Base-by-base conservation (phyloP, 2,113 vertebrate genomes). In the Onychostruthus taczanowskii region DNA sequence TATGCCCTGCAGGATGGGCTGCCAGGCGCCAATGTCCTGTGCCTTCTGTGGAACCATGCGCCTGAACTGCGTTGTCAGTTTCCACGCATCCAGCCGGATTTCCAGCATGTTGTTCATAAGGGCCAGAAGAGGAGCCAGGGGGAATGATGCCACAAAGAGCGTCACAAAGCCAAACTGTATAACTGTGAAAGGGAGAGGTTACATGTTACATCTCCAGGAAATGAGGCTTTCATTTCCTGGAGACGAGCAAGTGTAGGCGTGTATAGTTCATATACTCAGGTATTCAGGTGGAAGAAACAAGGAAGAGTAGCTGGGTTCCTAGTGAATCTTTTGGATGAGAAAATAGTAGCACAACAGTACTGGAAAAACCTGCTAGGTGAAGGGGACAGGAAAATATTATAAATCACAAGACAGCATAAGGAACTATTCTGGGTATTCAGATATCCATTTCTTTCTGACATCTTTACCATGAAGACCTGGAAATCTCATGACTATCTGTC, bases 111-210 rank as follows among this genome's bases (percentile, higher is more conserved):
- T 99, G 97, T 99, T 99, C 56, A 99, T 94, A 49, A 99, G 98
- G 63, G 99, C 99, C 98, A 99, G 97, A 49, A 99, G 97, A 21
- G 99, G 99, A 90, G 99, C 99, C 98, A 99, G 95, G n/a, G 99
- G 99, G 59, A 99, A 99, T 2, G 99, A 99, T 0, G 99, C 99
- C 98, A 99, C 99, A 78, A 99, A 99, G 72, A 99, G 97, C 77
- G 99, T 99, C 92, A 99, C 99, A 91, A 99, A 99, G 89, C 99
- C 99, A 97, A 99, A 99, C 97, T 99, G 99, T 97, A 99, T 99
- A 78, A 99, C 99, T 99, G 93, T 64, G 89, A 97, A 97, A 80
- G 91, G 88, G 84, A 98, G 80, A 97, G 66, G 68, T 68, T 76
- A 95, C 46, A 77, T 16, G 87, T 13, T 37, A 37, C 37, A 37